phyloP scores from a whole-genome alignment of 2,797 vertebrate species.

The Triplophysa bombifrons region DNA sequence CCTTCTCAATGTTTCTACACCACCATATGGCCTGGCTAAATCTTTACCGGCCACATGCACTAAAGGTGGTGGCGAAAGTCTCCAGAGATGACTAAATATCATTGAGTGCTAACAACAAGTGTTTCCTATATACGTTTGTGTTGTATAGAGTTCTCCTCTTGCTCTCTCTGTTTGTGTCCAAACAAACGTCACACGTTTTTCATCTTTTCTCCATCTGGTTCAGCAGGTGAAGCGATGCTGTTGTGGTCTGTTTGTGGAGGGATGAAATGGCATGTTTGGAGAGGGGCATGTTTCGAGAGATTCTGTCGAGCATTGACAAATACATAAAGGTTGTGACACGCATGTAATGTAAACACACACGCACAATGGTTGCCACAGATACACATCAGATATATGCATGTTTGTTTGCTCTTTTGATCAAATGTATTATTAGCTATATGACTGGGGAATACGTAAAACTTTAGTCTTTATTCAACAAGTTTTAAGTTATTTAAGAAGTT shows the following conservation, averaged over 20 bases:
- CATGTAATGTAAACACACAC: not conserved
- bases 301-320: constrained; percentile 13
- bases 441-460: not conserved
- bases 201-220: not conserved
- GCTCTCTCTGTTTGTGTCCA: constrained; percentile 35
- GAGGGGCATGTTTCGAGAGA: constrained; percentile 26
- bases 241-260: constrained; percentile 33
- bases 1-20: not conserved
- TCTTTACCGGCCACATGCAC: constrained; percentile 13
- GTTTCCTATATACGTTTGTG: not conserved
- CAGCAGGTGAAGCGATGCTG: constrained; percentile 38
- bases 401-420: not conserved
- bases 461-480: not conserved
- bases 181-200: not conserved
- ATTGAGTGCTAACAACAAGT: not conserved
- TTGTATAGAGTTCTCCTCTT: not conserved
- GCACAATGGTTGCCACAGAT: not conserved
- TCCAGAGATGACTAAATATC: constrained; percentile 13
- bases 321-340: constrained; percentile 4
- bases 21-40: constrained; percentile 46
- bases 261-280: constrained; percentile 5
- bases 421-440: not conserved
- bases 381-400: not conserved
- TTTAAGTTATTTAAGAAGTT: not conserved
- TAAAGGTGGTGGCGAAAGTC: not conserved